These are phyloP conservation scores for Euspilapteryx auroguttella DNA, from an alignment of 2,888 invertebrate genomes.

Conservation along the genomic window DNA sequence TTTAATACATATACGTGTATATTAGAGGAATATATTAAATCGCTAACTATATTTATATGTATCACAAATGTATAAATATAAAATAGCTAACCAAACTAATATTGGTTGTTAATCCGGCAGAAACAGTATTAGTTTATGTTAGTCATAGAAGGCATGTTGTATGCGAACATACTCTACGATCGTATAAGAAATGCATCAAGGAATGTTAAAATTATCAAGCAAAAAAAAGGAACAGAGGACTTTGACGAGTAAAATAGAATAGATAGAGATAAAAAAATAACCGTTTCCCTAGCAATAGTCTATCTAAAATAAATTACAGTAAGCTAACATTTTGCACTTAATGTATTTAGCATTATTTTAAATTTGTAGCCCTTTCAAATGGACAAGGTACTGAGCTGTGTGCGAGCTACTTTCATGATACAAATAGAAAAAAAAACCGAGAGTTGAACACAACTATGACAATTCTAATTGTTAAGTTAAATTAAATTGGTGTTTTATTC, in stretches of 20 bases:
- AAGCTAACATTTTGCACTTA: slow-evolving; percentile 47
- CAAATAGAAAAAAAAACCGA: not conserved
- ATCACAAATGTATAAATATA: slow-evolving; percentile 2
- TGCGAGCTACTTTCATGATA: slow-evolving; percentile 19
- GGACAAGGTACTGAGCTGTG: slow-evolving; percentile 48
- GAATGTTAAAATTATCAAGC: slow-evolving; percentile 43
- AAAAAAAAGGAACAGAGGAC: slow-evolving; percentile 36
- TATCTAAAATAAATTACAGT: slow-evolving; percentile 52
- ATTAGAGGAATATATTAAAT: not conserved
- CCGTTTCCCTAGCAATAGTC: slow-evolving; percentile 44
- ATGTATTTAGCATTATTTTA: slow-evolving; percentile 1
- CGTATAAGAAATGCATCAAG: slow-evolving; percentile 26
- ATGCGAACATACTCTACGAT: too few species aligned
- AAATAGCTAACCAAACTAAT: slow-evolving; percentile 6
- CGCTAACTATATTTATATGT: not conserved
- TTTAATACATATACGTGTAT: not conserved
- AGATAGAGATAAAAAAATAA: slow-evolving; percentile 28
- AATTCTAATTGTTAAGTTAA: too few species aligned
- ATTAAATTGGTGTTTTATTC: slow-evolving; percentile 30
- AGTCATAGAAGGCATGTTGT: slow-evolving; percentile 1
- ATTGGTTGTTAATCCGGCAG: slow-evolving; percentile 9
- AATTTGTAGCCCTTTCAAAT: slow-evolving; percentile 31
- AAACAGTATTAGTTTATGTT: slow-evolving; percentile 1
- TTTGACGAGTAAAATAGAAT: slow-evolving; percentile 21
- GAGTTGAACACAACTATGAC: slow-evolving; percentile 5